Conservation (phyloP, 2,113 vertebrate genomes). For the Cisticola juncidis region DNA sequence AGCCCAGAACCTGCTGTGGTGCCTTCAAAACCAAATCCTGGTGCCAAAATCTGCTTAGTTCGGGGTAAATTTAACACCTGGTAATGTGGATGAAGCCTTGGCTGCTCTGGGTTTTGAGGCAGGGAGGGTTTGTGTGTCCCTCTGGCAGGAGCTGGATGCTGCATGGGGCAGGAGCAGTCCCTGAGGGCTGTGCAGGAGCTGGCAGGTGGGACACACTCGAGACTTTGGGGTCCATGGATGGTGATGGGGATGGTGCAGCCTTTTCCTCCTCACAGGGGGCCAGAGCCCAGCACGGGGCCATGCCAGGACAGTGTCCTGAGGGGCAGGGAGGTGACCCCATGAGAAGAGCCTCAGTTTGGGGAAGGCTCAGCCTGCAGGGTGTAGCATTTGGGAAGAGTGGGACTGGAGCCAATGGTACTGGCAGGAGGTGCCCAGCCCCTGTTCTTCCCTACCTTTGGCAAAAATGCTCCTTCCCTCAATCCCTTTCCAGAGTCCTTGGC, state of each 20-base stretch:
- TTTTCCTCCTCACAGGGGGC: not conserved
- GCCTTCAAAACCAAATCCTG: not conserved
- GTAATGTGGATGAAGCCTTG: not conserved
- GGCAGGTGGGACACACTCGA: rapidly evolving
- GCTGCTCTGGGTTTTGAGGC: rapidly evolving
- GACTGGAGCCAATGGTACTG: rapidly evolving
- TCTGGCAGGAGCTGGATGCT: not conserved
- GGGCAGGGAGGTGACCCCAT: rapidly evolving
- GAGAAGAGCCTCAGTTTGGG: not conserved
- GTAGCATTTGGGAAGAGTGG: rapidly evolving
- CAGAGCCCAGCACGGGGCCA: rapidly evolving
- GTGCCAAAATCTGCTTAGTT: not conserved
- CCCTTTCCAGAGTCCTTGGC: not conserved
- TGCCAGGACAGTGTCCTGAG: not conserved
- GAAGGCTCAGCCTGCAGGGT: rapidly evolving
- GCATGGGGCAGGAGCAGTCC: not conserved
- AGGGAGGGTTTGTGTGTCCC: not conserved
- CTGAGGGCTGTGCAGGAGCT: not conserved
- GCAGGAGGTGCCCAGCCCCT: not conserved
- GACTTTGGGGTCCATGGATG: rapidly evolving
- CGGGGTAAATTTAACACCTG: not conserved
- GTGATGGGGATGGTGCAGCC: rapidly evolving
- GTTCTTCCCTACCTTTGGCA: not conserved
- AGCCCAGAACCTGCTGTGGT: not conserved
- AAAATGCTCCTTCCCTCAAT: rapidly evolving